Percentiles rank a stretch among this genome's conserved stretches.
phyloP scores from a whole-genome alignment of 2,888 invertebrate genomes.

The Pediacus dermestoides region DNA sequence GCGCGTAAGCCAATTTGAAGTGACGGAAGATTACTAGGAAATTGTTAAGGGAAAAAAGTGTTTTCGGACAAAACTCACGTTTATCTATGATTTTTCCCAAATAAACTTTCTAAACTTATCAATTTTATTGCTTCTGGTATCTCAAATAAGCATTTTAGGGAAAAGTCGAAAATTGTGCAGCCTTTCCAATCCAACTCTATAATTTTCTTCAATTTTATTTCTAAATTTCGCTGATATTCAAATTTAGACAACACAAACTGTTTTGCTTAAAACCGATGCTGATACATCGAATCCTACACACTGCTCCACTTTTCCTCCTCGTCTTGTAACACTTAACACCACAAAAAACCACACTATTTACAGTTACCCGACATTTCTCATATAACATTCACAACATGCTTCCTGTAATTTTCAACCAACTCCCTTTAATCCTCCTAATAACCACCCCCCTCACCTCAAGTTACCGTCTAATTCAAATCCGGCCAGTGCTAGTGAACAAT shows the following conservation, averaged over 20 bases:
- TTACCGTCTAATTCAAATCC: not conserved
- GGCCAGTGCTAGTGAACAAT: not conserved
- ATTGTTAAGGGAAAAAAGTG: not conserved
- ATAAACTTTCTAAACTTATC: no score
- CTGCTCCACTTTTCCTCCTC: slow-evolving; percentile 1
- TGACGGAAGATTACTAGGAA: not conserved
- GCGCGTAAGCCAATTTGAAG: not conserved
- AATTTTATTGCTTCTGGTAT: no score
- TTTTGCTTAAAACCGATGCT: no score
- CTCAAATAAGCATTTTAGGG: no score
- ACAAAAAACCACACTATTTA: not conserved
- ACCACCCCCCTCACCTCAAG: not conserved
- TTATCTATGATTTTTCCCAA: no score
- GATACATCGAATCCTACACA: not conserved
- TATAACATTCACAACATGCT: not conserved
- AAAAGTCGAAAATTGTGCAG: no score
- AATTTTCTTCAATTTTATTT: no score
- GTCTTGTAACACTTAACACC: not conserved
- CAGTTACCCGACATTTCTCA: not conserved
- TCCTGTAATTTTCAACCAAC: not conserved
- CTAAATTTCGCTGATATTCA: no score
- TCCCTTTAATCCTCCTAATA: not conserved
- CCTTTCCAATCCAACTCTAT: no score
- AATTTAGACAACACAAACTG: no score
- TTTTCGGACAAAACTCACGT: no score